These are phyloP conservation scores for Epinephelus cyanopodus DNA, from an alignment of 2,113 vertebrate species.

Conservation along the genomic window DNA sequence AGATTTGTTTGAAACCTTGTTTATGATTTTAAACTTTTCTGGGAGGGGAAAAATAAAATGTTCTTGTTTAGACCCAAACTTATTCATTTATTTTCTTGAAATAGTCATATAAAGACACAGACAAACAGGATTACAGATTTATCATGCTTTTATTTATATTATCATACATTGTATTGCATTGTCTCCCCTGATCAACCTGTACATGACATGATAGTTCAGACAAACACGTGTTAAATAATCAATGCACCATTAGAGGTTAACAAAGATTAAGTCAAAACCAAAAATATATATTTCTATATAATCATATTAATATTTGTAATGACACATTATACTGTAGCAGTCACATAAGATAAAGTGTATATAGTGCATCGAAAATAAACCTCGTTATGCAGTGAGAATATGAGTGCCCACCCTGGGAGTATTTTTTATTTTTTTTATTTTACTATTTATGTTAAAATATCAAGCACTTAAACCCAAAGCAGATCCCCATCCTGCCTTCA, in stretches of 20 bases:
- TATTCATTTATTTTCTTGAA: neutral
- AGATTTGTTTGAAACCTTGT: conserved; percentile 58
- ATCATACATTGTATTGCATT: conserved; percentile 90
- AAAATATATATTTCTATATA: conserved; percentile 75
- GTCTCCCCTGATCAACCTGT: conserved; percentile 84
- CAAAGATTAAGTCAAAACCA: conserved; percentile 85
- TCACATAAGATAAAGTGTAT: conserved; percentile 83
- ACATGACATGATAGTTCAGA: conserved; percentile 81
- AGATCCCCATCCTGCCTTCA: neutral
- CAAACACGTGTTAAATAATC: conserved; percentile 83
- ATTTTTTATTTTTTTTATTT: neutral
- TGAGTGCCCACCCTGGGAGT: conserved; percentile 12
- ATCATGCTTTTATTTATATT: conserved; percentile 93
- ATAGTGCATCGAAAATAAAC: conserved; percentile 82
- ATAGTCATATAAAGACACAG: neutral
- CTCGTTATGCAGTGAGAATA: conserved; percentile 69
- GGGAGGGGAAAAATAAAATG: conserved; percentile 21
- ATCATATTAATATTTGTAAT: conserved; percentile 74
- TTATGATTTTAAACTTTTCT: conserved; percentile 25
- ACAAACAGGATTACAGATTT: conserved; percentile 56
- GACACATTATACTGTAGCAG: conserved; percentile 71
- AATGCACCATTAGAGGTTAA: conserved; percentile 83
- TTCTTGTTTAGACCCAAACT: conserved; percentile 20
- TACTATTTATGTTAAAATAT: conserved; percentile 2
- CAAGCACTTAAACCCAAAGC: neutral